Evolutionary conservation across 35 echinoderm and acorn worm species (phyloP).

Genomic region (Stichopus chloronotus): DNA sequence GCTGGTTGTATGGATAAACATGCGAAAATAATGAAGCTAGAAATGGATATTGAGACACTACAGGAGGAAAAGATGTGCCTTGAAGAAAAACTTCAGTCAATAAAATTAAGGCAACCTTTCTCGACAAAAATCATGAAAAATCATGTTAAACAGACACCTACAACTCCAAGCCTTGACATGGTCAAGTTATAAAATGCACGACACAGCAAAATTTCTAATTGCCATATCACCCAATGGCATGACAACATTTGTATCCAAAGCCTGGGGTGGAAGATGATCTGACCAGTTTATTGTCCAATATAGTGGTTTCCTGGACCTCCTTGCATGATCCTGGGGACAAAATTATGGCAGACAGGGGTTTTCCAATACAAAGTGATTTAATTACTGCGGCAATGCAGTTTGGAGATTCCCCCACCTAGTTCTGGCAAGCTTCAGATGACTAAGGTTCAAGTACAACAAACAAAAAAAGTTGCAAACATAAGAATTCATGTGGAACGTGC

Average conservation of each 20-base stretch:
- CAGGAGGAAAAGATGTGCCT: background rate
- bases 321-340: slow-evolving; percentile 12
- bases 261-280: slow-evolving; percentile 14
- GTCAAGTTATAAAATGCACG: background rate
- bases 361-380: slow-evolving; percentile 13
- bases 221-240: slow-evolving; percentile 20
- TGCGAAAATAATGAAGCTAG: slow-evolving; percentile 1
- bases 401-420: slow-evolving; percentile 59
- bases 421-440: slow-evolving; percentile 43
- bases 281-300: background rate
- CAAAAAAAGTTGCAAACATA: slow-evolving; percentile 58
- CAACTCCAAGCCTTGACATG: slow-evolving; percentile 12
- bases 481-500: slow-evolving; percentile 54
- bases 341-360: slow-evolving; percentile 35
- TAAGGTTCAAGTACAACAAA: slow-evolving; percentile 41
- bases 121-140: background rate
- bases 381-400: slow-evolving; percentile 8
- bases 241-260: slow-evolving; percentile 29
- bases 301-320: background rate
- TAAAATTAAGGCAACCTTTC: background rate
- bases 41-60: too few relatives aligned
- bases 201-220: slow-evolving; percentile 18
- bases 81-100: too few relatives aligned
- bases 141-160: background rate
- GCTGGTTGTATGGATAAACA: too few relatives aligned